Conservation (phyloP, 2,113 vertebrate genomes). For the Colius striatus region DNA sequence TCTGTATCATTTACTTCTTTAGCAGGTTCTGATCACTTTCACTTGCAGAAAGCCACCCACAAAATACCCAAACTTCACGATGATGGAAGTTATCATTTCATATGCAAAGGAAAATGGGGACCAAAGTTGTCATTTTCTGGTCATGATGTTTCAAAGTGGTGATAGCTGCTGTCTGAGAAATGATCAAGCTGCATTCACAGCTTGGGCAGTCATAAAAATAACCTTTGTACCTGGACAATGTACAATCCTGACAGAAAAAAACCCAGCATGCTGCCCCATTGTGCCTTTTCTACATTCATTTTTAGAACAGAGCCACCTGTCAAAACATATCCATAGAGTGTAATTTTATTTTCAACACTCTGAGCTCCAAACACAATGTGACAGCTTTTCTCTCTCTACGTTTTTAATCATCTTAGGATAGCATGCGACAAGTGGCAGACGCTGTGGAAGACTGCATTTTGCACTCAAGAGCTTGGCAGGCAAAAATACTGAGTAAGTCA, state of each 20-base stretch:
- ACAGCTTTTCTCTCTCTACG: conserved; percentile 14
- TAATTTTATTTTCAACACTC: conserved; percentile 30
- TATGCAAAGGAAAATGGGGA: not conserved
- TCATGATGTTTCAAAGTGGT: not conserved
- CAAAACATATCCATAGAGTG: not conserved
- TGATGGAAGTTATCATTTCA: not conserved
- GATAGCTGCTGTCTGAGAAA: not conserved
- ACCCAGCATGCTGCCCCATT: not conserved
- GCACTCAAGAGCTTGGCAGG: not conserved
- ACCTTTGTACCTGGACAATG: not conserved
- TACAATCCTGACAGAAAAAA: not conserved
- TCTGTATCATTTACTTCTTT: not conserved
- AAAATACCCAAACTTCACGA: not conserved
- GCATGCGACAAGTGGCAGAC: not conserved
- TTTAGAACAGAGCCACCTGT: not conserved
- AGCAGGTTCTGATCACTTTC: not conserved
- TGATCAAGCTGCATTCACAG: not conserved
- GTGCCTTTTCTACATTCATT: not conserved
- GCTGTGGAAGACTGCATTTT: not conserved
- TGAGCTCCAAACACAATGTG: not conserved
- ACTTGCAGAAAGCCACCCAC: not conserved
- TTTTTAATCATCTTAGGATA: not conserved
- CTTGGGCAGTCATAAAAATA: not conserved
- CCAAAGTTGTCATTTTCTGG: not conserved
- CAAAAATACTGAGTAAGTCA: not conserved